Evolutionary conservation across 2,113 vertebrate species (phyloP), one percentile per base, ranked within the genome.

Genomic region (Mobula birostris): DNA sequence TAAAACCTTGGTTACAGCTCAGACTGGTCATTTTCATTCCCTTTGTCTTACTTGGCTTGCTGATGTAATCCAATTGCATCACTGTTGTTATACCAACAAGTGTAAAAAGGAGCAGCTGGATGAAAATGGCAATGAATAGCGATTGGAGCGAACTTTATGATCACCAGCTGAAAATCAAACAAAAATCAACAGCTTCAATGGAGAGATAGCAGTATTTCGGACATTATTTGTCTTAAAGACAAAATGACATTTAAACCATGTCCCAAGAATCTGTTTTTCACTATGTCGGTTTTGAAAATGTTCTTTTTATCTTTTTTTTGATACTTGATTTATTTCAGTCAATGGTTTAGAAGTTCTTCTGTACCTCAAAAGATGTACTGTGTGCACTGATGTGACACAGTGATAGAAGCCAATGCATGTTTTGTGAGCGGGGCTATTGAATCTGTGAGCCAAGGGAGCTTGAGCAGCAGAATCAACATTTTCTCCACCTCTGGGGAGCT

Each of bases 21-120:
- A 56, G 70, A 14, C 70, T 76, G 48, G 68, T 93, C 68, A 93
- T 93, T 93, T 74, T 93, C 91, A 72, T 93, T 76, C 27, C 72
- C 91, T 70, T 92, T 92, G 17, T 40, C 32, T 74, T 27, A 74
- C 32, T 74, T 36, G 72, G 36, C 56, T 93, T 74, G 91, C 70
- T 93, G 91, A 93, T 76, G 91, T 74, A 93, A 72, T 93, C 91
- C 19, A 76, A 93, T 24, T 74, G 68, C 91, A 93, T 72, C 91
- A 72, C 91, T 56, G 91, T 93, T 93, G 91, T 93, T 93, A 93
- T 93, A 93, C 48, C 91, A 93, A 93, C 91, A 76, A 36, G 48
- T 29, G 91, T 93, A 74, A 93, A 56, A 15, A 56, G 91, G 21
- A 93, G 91, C 91, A 74, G 70, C 36, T 93, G 91, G n/a, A 24